phyloP scores from a whole-genome alignment of 64 coral and sea anemone genomes.

The Actinia equina region DNA sequence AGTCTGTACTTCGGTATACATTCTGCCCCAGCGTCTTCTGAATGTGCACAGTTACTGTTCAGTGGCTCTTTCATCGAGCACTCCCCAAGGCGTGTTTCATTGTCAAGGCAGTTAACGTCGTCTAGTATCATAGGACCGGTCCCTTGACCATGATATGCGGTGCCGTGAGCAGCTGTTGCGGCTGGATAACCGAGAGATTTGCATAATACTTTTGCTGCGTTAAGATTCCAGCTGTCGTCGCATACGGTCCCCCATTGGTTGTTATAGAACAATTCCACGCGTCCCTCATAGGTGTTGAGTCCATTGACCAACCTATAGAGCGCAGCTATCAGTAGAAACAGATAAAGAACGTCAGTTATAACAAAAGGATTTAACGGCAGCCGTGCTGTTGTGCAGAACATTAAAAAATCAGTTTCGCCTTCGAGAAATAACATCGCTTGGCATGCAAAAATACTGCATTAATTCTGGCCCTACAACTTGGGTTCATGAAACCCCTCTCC shows the following conservation, averaged over 20 bases:
- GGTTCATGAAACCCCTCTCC: too few relatives aligned
- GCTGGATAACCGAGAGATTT: neutral
- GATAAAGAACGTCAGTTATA: neutral
- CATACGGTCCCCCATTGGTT: neutral
- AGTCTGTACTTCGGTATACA: conserved; percentile 4
- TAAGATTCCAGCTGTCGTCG: neutral
- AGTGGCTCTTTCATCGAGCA: neutral
- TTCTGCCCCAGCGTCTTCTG: neutral
- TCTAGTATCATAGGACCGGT: neutral
- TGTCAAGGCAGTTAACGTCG: neutral
- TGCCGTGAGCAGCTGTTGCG: neutral
- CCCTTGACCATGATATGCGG: neutral
- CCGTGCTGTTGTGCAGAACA: too few relatives aligned
- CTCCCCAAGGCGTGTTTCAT: neutral
- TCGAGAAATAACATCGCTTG: too few relatives aligned
- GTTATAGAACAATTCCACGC: neutral
- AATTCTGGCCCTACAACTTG: too few relatives aligned
- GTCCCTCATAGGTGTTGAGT: neutral
- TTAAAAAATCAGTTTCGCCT: too few relatives aligned
- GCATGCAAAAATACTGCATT: too few relatives aligned
- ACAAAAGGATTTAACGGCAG: neutral
- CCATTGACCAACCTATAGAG: neutral
- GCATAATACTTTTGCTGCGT: neutral
- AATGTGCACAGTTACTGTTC: neutral
- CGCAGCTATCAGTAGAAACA: neutral